Evolutionary conservation across 1,140 invertebrate species (phyloP), one percentile per base, ranked within the genome.

Genomic region (Cotesia vestalis): DNA sequence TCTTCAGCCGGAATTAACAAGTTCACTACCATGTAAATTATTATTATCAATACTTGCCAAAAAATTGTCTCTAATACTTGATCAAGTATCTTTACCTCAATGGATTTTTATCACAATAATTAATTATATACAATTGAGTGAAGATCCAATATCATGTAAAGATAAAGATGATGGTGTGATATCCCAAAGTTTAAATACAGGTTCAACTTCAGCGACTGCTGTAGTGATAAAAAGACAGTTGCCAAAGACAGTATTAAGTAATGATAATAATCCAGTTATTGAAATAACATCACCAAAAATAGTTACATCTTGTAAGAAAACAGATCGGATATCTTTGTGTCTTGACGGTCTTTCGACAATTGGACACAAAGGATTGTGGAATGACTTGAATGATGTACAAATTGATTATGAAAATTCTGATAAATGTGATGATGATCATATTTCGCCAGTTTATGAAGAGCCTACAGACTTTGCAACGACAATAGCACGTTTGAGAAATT

Each of bases 401-500:
- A 71, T 71, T 6, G 83, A 84, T 73, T 71, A 71, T 20, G 82
- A 85, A 70, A 27, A 78, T 2, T 79, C 83, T 4, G 84, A 46
- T 6, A 46, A 46, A 6, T 46, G 6, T 6, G 40, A 46, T 4
- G 40, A 82, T 2, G 84, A 85, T 57, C 81, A 75, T 62, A 78
- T 84, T 77, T 86, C 84, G 4, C 91, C 90, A 0, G 88, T 92
- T 75, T 93, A 92, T 78, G 92, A 93, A 80, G 92, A 93, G 76
- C 88, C 90, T 1, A 91, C 91, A 2, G 91, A 93, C 81, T 89
- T 93, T 72, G 91, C 91, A 11, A 89, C 91, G 51, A 92, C 91
- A 40, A 93, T 93, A 76, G 92, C 91, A n/a, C 91, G 92, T 78
- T 82, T 93, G 34, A 81, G 92, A 46, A 90, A 88, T 77, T 80